Percentiles rank a stretch among this genome's conserved stretches.
Conservation (phyloP, 1,140 invertebrate genomes). For the Brachionus rubens region DNA sequence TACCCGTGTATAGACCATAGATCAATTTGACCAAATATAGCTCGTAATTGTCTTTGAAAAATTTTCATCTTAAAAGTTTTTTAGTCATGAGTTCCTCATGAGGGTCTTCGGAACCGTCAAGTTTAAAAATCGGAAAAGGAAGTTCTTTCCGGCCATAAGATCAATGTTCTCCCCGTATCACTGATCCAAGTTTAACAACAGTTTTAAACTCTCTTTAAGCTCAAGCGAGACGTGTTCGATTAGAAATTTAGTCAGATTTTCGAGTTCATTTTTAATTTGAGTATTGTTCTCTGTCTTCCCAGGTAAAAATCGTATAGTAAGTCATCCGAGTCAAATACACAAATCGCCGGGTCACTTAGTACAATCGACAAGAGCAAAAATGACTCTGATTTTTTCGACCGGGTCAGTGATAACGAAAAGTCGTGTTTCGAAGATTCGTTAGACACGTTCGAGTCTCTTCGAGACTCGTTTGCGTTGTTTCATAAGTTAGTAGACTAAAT, state of each 20-base stretch:
- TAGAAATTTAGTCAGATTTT: slow-evolving; percentile 2
- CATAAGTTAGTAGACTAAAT: slow-evolving; percentile 25
- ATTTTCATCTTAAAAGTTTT: slow-evolving; percentile 18
- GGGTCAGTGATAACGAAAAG: too few relatives aligned
- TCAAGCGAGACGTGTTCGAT: slow-evolving; percentile 40
- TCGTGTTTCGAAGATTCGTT: too few relatives aligned
- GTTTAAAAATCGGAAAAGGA: slow-evolving; percentile 48
- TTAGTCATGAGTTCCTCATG: background rate
- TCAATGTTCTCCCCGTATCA: slow-evolving; percentile 51
- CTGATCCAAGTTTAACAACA: slow-evolving; percentile 50
- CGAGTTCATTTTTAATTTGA: slow-evolving; percentile 16
- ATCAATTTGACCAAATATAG: slow-evolving; percentile 51
- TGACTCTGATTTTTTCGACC: too few relatives aligned
- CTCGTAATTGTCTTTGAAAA: slow-evolving; percentile 49
- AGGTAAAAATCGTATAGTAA: background rate
- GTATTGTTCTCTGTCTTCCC: background rate
- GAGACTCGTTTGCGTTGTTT: slow-evolving; percentile 25
- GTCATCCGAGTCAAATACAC: background rate
- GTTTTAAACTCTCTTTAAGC: slow-evolving; percentile 47
- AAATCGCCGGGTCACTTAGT: slow-evolving; percentile 20
- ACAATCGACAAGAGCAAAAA: slow-evolving; percentile 17
- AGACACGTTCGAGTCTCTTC: slow-evolving; percentile 3
- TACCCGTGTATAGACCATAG: slow-evolving; percentile 51
- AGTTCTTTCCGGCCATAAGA: slow-evolving; percentile 50
- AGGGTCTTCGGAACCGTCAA: background rate